Evolutionary conservation across 2,797 vertebrate genomes (phyloP).

Genomic region (Tokudaia tokunoshimensis): DNA sequence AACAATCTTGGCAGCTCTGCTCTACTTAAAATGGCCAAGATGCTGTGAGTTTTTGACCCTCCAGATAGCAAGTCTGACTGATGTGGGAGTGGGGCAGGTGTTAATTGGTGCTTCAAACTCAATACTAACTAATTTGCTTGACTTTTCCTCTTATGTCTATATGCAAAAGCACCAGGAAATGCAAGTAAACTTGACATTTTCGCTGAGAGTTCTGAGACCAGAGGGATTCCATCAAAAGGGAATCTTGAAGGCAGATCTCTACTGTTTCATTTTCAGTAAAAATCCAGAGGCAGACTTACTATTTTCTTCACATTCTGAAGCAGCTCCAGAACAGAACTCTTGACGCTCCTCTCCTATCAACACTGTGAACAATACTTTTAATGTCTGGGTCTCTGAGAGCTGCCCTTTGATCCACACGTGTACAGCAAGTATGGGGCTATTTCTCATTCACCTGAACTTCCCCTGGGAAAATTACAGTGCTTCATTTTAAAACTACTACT

Average conservation of each 20-base stretch:
- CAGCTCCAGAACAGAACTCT: constrained; percentile 12
- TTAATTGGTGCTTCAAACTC: constrained; percentile 61
- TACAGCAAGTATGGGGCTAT: not conserved
- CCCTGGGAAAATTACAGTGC: not conserved
- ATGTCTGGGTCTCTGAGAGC: not conserved
- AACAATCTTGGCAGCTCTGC: not conserved
- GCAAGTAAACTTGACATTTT: constrained; percentile 23
- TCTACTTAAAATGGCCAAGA: not conserved
- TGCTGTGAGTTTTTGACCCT: not conserved
- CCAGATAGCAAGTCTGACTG: not conserved
- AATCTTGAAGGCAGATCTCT: constrained; percentile 18
- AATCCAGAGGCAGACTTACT: constrained; percentile 35
- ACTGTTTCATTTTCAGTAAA: constrained; percentile 59
- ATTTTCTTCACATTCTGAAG: constrained; percentile 8
- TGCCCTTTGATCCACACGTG: not conserved
- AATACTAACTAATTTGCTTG: constrained; percentile 78
- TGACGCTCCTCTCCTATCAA: constrained; percentile 29
- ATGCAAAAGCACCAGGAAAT: constrained; percentile 52
- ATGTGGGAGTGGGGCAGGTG: fast-evolving
- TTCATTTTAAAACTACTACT: not conserved
- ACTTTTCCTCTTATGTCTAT: constrained; percentile 71
- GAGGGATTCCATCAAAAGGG: constrained; percentile 45
- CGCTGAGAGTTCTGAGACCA: not conserved
- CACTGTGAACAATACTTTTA: not conserved
- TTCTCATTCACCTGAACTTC: constrained; percentile 3